These are phyloP conservation scores for Erebia epiphron DNA, from an alignment of 2,888 invertebrate genomes.

Conservation along the genomic window DNA sequence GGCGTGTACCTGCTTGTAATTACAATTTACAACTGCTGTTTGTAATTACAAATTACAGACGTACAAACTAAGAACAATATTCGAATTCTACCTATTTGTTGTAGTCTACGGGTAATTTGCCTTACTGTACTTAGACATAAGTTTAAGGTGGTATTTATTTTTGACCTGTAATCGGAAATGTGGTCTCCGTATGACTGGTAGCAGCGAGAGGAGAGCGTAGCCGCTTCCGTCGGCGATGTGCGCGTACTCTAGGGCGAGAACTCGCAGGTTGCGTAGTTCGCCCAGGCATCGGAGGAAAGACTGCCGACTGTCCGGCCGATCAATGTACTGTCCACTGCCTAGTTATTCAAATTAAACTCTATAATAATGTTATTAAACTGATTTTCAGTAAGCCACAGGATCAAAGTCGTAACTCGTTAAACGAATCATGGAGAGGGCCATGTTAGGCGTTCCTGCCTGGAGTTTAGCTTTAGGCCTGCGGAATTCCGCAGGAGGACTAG, in stretches of 20 bases:
- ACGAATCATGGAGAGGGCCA: too few species aligned
- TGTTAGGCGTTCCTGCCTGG: too few species aligned
- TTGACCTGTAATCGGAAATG: slow-evolving; percentile 68
- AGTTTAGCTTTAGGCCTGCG: too few species aligned
- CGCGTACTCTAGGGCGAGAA: slow-evolving; percentile 68
- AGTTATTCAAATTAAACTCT: slow-evolving; percentile 3
- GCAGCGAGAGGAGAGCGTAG: slow-evolving; percentile 56
- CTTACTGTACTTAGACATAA: too few species aligned
- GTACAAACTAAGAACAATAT: too few species aligned
- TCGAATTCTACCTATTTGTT: too few species aligned
- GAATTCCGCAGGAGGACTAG: too few species aligned
- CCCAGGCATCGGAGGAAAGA: slow-evolving; percentile 66
- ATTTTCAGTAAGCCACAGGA: neutral
- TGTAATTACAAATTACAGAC: too few species aligned
- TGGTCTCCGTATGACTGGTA: slow-evolving; percentile 62
- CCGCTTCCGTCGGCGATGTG: slow-evolving; percentile 69
- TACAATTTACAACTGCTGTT: too few species aligned
- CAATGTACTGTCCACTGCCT: slow-evolving; percentile 69
- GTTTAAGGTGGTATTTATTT: neutral
- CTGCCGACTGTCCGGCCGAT: slow-evolving; percentile 56
- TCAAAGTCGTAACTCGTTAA: too few species aligned
- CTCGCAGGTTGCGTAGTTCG: slow-evolving; percentile 55
- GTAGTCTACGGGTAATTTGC: too few species aligned
- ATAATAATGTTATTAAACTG: neutral
- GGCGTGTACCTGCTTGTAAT: too few species aligned